Percentiles rank a stretch among this genome's conserved stretches.
Evolutionary conservation across 2,797 vertebrate genomes (phyloP).

Genomic region (Gallinago solitaria): DNA sequence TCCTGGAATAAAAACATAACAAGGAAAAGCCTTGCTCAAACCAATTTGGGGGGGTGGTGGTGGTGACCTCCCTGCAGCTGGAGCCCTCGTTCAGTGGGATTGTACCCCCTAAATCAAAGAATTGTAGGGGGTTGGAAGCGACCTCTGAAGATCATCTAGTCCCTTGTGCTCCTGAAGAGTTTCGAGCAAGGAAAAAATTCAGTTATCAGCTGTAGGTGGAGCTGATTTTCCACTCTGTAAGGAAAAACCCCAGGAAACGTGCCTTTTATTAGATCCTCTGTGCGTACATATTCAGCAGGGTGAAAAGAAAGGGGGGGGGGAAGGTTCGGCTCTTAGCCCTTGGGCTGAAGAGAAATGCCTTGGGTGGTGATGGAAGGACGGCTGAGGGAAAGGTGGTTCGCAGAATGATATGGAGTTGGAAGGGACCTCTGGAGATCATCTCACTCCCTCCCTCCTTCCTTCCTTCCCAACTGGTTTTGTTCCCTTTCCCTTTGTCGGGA

Average conservation of each 20-base stretch:
- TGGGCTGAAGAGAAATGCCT: accelerated
- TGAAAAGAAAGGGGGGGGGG: not conserved
- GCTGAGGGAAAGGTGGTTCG: not conserved
- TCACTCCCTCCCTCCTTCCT: not conserved
- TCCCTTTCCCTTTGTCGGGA: no score
- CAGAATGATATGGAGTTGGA: no score
- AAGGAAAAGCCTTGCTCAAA: not conserved
- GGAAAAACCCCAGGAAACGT: not conserved
- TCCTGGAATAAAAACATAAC: slow-evolving; percentile 72
- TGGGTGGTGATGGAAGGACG: not conserved
- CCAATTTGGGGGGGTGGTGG: no score
- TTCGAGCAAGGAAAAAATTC: not conserved
- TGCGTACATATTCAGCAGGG: not conserved
- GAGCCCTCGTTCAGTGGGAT: not conserved
- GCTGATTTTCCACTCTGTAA: not conserved
- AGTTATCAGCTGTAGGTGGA: slow-evolving; percentile 7
- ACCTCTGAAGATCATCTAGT: no score
- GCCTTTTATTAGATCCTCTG: not conserved
- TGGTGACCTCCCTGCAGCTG: not conserved
- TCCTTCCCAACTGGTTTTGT: not conserved
- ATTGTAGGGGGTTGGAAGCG: no score
- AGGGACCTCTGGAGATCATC: no score
- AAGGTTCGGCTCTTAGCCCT: not conserved
- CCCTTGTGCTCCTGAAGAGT: no score
- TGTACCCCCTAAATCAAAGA: not conserved